phyloP scores from a whole-genome alignment of 2,113 vertebrate genomes.

The Upupa epops region DNA sequence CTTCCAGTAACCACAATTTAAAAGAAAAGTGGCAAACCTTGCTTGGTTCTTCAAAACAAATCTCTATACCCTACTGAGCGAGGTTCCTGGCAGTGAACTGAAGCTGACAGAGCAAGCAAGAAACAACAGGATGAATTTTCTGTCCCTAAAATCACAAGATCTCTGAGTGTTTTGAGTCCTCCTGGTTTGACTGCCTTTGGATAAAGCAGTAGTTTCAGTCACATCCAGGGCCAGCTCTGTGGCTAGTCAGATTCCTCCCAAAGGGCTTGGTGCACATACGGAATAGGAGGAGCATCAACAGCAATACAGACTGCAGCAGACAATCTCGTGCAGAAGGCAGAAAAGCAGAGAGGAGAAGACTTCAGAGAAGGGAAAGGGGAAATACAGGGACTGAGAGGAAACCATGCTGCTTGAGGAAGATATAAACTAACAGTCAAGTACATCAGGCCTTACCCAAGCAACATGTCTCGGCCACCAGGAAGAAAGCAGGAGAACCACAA shows the following conservation, averaged over 20 bases:
- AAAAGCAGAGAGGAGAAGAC: slow-evolving; percentile 13
- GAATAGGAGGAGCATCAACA: slow-evolving; percentile 67
- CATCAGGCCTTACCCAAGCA: not conserved
- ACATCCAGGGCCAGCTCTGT: not conserved
- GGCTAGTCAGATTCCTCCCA: slow-evolving; percentile 38
- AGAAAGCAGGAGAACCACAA: slow-evolving; percentile 76
- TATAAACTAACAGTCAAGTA: not conserved
- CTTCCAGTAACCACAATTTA: no score
- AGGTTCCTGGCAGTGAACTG: no score
- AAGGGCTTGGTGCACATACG: slow-evolving; percentile 4
- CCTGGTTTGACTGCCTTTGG: not conserved
- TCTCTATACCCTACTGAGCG: no score
- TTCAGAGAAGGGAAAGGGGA: not conserved
- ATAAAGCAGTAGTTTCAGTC: slow-evolving; percentile 15
- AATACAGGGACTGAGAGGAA: not conserved
- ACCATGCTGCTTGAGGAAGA: not conserved
- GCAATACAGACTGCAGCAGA: slow-evolving; percentile 31
- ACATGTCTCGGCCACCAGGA: slow-evolving; percentile 73
- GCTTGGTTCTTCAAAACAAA: no score
- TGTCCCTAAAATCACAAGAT: not conserved
- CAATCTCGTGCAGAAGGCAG: not conserved
- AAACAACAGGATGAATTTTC: slow-evolving; percentile 31
- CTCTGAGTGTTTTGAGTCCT: slow-evolving; percentile 10
- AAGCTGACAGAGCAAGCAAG: no score
- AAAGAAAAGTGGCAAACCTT: no score